Evolutionary conservation across 2,113 vertebrate species (phyloP), one percentile per base, ranked within the genome.

Genomic region (Boulengeromyrus knoepffleri): DNA sequence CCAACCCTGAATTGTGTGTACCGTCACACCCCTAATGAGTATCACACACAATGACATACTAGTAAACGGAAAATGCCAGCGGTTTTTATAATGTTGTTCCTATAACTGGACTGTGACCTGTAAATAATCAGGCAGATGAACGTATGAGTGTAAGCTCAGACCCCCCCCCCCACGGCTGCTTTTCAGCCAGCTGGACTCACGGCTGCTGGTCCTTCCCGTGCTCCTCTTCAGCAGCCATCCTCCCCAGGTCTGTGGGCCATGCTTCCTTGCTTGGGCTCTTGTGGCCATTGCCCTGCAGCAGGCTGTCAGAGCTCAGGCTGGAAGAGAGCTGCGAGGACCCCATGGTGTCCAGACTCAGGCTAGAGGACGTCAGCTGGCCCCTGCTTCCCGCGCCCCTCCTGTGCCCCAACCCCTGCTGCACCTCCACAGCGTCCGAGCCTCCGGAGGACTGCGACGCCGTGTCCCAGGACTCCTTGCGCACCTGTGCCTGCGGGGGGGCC

Each of bases 261-360:
- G 93, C 94, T 89, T 97, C 97, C 77, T 95, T 95, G 15, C 96
- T 94, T 0, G 95, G 96, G 85, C 96, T 97, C 91, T 94, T 96
- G 90, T 92, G 89, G 1, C 95, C 95, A 80, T 92, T 97, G 0
- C 94, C 95, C 0, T 96, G 96, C 17, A 96, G 94, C 1, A 96
- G 74, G 91, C 97, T 95, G 83, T 98, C 98, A 0, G 98, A 99
- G 93, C 97, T 97, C 13, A 97, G 92, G 93, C 98, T 99, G 95
- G 97, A 99, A 21, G 98, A 99, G 5, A 99, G 96, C 94, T 98
- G 98, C 0, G 97, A 99, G 0, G 97, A 99, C 1, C 94, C 95
- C 1, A 96, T 95, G 3, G 97, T 99, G 93, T 99, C 97, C 58
- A 99, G 95, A 93, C 98, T 99, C 87, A 97, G 91, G 0, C 96